Percentiles rank a stretch among this genome's conserved stretches.
phyloP scores from a whole-genome alignment of 2,113 vertebrate species.

The Xiphophorus hellerii region DNA sequence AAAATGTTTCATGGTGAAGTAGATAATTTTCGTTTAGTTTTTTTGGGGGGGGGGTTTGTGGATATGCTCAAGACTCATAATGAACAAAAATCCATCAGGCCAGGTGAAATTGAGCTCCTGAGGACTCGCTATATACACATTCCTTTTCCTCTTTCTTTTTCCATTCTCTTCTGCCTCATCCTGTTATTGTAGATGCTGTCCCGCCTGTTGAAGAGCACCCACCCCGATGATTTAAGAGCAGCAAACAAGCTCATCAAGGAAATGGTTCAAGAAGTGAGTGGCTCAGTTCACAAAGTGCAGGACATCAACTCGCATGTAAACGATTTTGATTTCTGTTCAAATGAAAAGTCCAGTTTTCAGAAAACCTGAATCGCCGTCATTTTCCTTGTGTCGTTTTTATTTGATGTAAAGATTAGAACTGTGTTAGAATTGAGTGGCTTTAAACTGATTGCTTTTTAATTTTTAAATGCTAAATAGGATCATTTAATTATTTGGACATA shows the following conservation, averaged over 20 bases:
- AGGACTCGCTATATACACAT: slow-evolving; percentile 25
- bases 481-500: background rate
- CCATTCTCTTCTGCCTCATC: slow-evolving; percentile 28
- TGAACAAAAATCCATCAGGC: background rate
- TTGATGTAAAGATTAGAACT: background rate
- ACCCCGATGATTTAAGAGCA: slow-evolving; percentile 94
- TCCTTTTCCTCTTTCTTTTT: slow-evolving; percentile 39
- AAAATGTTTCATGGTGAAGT: background rate
- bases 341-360: background rate
- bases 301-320: background rate
- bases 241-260: slow-evolving; percentile 99
- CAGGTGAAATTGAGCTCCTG: slow-evolving; percentile 3
- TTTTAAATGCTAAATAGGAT: background rate
- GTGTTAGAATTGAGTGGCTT: background rate
- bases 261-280: slow-evolving; percentile 96
- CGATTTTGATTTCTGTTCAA: background rate
- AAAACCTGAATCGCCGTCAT: too few species aligned
- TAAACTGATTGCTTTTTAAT: background rate
- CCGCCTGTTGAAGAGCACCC: slow-evolving; percentile 92
- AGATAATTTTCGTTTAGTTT: background rate
- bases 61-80: background rate
- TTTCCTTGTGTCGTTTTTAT: too few species aligned
- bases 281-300: slow-evolving; percentile 4
- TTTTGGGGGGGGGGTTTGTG: too few species aligned
- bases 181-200: slow-evolving; percentile 87